Conservation (phyloP, 2,797 vertebrate species). For the Falco rusticolus region DNA sequence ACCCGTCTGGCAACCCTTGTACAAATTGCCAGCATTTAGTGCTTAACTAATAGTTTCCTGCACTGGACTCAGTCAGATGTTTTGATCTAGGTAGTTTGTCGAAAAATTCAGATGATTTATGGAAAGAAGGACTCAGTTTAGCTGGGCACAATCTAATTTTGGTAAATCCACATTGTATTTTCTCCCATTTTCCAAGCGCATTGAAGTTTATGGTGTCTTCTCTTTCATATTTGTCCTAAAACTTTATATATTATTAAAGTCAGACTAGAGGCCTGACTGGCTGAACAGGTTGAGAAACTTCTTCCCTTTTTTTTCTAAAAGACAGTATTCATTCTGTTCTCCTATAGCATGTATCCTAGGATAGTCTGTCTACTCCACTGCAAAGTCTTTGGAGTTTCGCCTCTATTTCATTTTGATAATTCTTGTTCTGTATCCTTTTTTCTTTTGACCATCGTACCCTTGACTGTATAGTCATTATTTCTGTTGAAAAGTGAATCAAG, state of each 20-base stretch:
- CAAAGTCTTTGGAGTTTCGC: neutral
- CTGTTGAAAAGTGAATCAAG: neutral
- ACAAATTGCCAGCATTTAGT: neutral
- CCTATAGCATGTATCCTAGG: neutral
- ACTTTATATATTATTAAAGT: neutral
- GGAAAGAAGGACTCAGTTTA: neutral
- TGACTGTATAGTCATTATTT: neutral
- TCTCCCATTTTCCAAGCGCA: neutral
- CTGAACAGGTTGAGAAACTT: neutral
- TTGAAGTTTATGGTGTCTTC: neutral
- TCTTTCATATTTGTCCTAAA: neutral
- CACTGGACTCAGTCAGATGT: neutral
- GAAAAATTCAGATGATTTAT: neutral
- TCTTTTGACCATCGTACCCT: neutral
- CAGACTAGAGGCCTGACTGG: neutral
- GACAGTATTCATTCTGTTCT: neutral
- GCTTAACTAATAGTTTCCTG: neutral
- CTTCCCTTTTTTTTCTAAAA: neutral
- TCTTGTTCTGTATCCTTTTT: neutral
- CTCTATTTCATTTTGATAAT: neutral
- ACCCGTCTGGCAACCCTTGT: neutral
- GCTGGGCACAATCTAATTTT: neutral
- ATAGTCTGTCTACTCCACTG: neutral
- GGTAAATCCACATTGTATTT: neutral
- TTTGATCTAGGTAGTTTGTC: neutral